phyloP scores from a whole-genome alignment of 2,113 vertebrate species.

The Fregetta grallaria region DNA sequence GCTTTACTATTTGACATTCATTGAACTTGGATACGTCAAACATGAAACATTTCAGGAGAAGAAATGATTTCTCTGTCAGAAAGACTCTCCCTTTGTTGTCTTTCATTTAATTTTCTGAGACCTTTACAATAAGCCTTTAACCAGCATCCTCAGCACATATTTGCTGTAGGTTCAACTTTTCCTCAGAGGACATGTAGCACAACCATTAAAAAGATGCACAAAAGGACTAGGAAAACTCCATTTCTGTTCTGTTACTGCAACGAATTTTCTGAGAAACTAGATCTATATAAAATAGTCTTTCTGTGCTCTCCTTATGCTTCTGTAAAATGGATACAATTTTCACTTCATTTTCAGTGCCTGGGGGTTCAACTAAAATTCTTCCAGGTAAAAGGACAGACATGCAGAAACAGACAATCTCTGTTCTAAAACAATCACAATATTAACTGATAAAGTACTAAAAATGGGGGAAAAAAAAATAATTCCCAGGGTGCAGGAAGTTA shows the following conservation, averaged over 20 bases:
- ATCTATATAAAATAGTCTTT: background rate
- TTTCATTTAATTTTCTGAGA: background rate
- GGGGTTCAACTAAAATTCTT: background rate
- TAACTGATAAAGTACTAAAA: background rate
- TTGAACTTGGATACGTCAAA: background rate
- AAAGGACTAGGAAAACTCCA: background rate
- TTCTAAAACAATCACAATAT: background rate
- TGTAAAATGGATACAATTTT: background rate
- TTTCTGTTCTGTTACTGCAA: background rate
- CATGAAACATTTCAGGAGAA: background rate
- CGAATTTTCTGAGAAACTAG: background rate
- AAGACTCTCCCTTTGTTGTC: background rate
- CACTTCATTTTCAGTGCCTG: background rate
- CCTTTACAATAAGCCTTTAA: background rate
- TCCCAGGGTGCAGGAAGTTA: background rate
- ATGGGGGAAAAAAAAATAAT: fast-evolving
- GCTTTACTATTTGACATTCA: background rate
- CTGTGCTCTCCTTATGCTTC: background rate
- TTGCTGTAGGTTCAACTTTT: background rate
- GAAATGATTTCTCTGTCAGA: background rate
- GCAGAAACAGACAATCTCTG: background rate
- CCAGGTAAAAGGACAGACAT: background rate
- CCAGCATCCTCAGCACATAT: background rate
- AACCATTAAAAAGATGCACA: background rate
- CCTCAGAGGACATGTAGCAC: background rate